Conservation (phyloP, 2,113 vertebrate species). For the Panurus biarmicus region DNA sequence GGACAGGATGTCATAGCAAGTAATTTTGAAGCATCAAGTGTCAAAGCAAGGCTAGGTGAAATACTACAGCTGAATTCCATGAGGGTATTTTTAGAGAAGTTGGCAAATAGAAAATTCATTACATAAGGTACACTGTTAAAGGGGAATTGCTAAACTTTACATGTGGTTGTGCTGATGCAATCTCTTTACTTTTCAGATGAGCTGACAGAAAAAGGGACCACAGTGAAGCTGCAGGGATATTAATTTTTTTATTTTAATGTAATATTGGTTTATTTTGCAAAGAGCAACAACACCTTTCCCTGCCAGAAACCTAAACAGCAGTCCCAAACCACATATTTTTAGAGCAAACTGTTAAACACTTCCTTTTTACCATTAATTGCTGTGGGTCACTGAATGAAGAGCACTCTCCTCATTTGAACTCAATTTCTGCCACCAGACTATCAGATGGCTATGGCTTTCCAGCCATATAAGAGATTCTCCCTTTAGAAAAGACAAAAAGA, state of each 20-base stretch:
- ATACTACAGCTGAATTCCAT: not conserved
- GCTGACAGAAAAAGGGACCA: not conserved
- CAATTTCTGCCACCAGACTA: not conserved
- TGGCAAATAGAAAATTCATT: not conserved
- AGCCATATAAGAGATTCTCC: not conserved
- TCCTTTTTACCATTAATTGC: not conserved
- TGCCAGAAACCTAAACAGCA: not conserved
- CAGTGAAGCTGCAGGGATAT: not conserved
- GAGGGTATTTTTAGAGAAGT: not conserved
- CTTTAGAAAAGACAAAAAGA: not conserved
- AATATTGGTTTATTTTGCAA: not conserved
- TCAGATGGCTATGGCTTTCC: not conserved
- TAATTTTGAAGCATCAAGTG: not conserved
- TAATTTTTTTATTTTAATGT: not conserved
- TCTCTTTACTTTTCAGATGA: not conserved
- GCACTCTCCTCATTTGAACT: slow-evolving; percentile 3
- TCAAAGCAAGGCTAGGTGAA: not conserved
- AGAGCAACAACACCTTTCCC: not conserved
- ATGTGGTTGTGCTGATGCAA: not conserved
- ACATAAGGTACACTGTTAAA: not conserved
- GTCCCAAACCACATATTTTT: not conserved
- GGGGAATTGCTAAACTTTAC: not conserved
- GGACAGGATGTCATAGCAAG: not conserved
- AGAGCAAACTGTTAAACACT: not conserved
- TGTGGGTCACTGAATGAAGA: not conserved